These are phyloP conservation scores for Drosophila ambigua DNA, from an alignment of 1,140 invertebrate genomes.

Conservation along the genomic window DNA sequence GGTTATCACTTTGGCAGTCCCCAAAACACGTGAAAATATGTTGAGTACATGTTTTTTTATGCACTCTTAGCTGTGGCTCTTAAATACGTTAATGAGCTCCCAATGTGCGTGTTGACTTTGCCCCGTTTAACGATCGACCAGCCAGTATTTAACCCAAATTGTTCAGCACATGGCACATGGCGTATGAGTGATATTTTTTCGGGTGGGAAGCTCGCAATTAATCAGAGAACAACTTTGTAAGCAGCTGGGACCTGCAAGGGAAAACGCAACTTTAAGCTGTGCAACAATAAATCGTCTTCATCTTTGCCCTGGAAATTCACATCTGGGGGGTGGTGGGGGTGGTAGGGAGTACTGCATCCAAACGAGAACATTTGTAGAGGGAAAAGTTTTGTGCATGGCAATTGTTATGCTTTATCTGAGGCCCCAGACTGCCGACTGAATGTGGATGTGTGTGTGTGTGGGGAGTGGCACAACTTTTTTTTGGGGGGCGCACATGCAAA, in stretches of 20 bases:
- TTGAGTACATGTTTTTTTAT: conserved; percentile 44
- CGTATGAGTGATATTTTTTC: conserved; percentile 60
- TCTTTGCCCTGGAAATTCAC: conserved; percentile 19
- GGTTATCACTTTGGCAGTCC: not conserved
- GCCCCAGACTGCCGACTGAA: conserved; percentile 6
- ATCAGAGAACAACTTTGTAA: conserved; percentile 57
- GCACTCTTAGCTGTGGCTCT: conserved; percentile 30
- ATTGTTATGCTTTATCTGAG: conserved; percentile 72
- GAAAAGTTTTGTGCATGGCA: conserved; percentile 62
- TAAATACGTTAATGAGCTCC: conserved; percentile 42
- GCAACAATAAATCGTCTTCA: conserved; percentile 60
- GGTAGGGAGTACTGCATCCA: conserved; percentile 3
- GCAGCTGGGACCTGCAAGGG: conserved; percentile 36
- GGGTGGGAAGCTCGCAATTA: conserved; percentile 40
- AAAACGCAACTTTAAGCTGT: conserved; percentile 60
- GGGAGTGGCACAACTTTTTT: conserved; percentile 42
- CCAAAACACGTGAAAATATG: conserved; percentile 34
- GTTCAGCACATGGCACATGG: conserved; percentile 25
- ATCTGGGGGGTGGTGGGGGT: not conserved
- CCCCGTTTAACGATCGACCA: conserved; percentile 30
- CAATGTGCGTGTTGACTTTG: conserved; percentile 12
- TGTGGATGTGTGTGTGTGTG: not conserved
- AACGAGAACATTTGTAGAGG: conserved; percentile 56
- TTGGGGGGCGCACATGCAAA: conserved; percentile 68
- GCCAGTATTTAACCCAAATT: conserved; percentile 41